Evolutionary conservation across 1,140 invertebrate species (phyloP), one percentile per base, ranked within the genome.

Genomic region (Atta cephalotes): DNA sequence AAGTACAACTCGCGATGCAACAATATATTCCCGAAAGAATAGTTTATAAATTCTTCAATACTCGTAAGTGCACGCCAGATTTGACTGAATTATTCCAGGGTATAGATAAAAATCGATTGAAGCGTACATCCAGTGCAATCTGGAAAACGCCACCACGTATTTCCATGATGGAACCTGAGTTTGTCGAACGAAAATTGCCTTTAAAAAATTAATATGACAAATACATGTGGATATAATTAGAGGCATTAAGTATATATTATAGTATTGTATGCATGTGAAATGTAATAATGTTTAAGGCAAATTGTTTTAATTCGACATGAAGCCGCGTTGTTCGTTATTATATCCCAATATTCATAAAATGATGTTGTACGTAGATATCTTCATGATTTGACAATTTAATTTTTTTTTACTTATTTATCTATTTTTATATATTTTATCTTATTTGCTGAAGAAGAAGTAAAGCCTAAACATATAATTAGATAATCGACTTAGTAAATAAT

Each of bases 51-150:
- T 95, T 97, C 85, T 97, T 97, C 93, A 96, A 95, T 49, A 95
- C 96, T n/a, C 95, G 95, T 65, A 96, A 96, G 72, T 96, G 96
- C 87, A 96, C 96, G 0, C 96, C 96, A 1, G 96, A 97, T 95
- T 94, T 97, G 60, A 94, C 95, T 58, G 96, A 96, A 87, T 95
- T 97, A 39, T 97, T 97, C 94, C 96, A 96, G 21, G 94, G 94
- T 74, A 97, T 97, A 88, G 96, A 97, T 91, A 96, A 96, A 66
- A 95, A 93, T 49, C 95, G 96, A 74, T 94, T 97, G 76, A 96
- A 97, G 90, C 95, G 97, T 45, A 97, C 97, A 56, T 97, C 97
- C 1, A 97, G 97, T 89, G 97, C 96, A 28, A 95, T 97, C 51
- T 97, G 97, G 97, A 96, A 96, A 86, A 96, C 96, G 28, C 97